A percentile compares a stretch with the other conserved stretches of the same genome.
Conservation (phyloP, 1,140 invertebrate genomes). For the Zaprionus ornatus region DNA sequence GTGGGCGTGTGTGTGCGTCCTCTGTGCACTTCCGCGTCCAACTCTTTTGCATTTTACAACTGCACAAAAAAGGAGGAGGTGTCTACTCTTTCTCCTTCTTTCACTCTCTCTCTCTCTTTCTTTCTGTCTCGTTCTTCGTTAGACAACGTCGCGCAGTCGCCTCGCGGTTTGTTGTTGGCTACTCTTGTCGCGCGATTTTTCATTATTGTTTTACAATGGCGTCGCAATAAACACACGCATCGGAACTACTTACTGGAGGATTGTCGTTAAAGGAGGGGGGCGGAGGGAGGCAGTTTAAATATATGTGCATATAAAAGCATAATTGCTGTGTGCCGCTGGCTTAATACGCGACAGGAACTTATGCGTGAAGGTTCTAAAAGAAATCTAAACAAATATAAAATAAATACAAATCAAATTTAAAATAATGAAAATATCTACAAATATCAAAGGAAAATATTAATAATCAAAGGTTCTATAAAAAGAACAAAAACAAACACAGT, state of each 20-base stretch:
- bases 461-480: background rate
- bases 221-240: conserved; percentile 67
- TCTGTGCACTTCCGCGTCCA: conserved; percentile 53
- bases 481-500: background rate
- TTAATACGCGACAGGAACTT: conserved; percentile 71
- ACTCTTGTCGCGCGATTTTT: conserved; percentile 38
- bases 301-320: conserved; percentile 72
- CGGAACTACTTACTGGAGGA: background rate
- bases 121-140: conserved; percentile 1
- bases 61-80: background rate
- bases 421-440: conserved; percentile 4
- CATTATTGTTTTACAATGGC: conserved; percentile 72
- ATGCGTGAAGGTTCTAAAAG: conserved; percentile 55
- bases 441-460: background rate
- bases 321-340: conserved; percentile 62
- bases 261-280: background rate
- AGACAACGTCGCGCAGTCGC: conserved; percentile 53
- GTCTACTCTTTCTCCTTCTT: background rate
- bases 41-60: conserved; percentile 69
- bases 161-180: conserved; percentile 25
- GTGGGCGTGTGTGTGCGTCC: conserved; percentile 39
- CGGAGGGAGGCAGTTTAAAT: conserved; percentile 22
- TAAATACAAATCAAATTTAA: background rate
- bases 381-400: background rate
- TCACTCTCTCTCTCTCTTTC: background rate